phyloP scores from a whole-genome alignment of 53 echinoderm and acorn worm genomes.

The Stichopus horrens region DNA sequence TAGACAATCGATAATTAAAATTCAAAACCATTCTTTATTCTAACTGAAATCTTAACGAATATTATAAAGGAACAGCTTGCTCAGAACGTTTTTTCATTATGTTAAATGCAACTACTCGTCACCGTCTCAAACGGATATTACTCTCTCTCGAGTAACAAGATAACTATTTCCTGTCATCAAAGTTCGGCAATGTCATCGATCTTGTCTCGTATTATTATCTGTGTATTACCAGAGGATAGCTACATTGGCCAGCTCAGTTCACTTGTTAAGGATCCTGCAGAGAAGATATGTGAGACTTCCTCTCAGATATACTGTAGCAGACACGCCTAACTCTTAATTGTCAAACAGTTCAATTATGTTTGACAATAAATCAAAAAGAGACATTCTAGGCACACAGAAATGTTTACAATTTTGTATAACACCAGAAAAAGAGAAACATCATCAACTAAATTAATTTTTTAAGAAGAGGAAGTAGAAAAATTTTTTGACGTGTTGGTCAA shows the following conservation, averaged over 20 bases:
- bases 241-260: background rate
- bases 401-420: no score
- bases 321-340: background rate
- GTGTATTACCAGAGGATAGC: no score
- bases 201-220: background rate
- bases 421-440: no score
- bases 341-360: background rate
- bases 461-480: no score
- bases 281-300: background rate
- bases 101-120: background rate
- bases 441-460: no score
- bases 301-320: background rate
- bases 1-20: no score
- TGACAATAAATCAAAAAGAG: background rate
- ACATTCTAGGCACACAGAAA: background rate
- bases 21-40: no score
- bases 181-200: background rate
- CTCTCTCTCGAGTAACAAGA: background rate
- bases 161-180: background rate
- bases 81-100: no score
- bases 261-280: background rate
- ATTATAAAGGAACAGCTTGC: no score
- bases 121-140: background rate
- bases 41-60: no score
- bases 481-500: no score